A percentile compares a stretch with the other conserved stretches of the same genome.
phyloP scores from a whole-genome alignment of 2,888 invertebrate species.

The Hyposoter dolosus region DNA sequence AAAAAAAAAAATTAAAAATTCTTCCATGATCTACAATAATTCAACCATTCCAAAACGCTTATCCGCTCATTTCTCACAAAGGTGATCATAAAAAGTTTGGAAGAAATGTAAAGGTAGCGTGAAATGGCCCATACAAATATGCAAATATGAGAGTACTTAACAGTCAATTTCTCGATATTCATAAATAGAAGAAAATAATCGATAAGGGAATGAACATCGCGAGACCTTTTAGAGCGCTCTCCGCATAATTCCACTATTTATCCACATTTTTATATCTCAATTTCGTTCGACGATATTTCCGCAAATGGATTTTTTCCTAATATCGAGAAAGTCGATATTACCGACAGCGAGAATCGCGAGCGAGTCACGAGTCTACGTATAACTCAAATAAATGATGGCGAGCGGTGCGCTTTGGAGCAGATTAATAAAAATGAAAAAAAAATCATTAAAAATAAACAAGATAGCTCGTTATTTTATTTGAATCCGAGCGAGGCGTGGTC shows the following conservation, averaged over 20 bases:
- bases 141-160: neutral
- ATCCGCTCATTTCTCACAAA: too few relatives aligned
- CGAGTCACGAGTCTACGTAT: neutral
- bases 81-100: too few relatives aligned
- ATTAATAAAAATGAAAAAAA: constrained; percentile 7
- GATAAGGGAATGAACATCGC: neutral
- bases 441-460: neutral
- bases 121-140: neutral
- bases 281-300: constrained; percentile 40
- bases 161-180: constrained; percentile 33
- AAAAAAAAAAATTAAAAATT: too few relatives aligned
- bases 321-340: neutral
- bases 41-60: too few relatives aligned
- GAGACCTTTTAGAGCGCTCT: neutral
- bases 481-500: constrained; percentile 16
- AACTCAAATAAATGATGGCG: constrained; percentile 7
- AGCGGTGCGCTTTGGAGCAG: constrained; percentile 31
- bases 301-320: constrained; percentile 22
- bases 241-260: constrained; percentile 32
- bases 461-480: constrained; percentile 19
- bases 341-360: neutral
- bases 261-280: constrained; percentile 24
- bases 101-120: too few relatives aligned
- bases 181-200: constrained; percentile 23
- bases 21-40: too few relatives aligned